Base-by-base conservation (phyloP, 2,888 invertebrate genomes). In the Tiliacea citrago region DNA sequence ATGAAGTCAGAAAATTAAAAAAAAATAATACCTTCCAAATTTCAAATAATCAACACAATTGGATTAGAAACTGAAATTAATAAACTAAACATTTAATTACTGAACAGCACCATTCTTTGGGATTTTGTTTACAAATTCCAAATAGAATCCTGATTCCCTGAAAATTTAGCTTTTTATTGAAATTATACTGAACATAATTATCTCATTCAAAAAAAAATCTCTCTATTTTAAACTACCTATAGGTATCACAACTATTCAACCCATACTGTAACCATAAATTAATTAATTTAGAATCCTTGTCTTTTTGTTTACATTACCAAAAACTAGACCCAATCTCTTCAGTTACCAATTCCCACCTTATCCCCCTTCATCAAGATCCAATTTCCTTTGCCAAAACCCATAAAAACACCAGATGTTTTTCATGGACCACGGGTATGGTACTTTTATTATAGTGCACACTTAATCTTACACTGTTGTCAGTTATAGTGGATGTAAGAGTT, bases 321-420 rank as follows among this genome's bases (percentile, higher is more conserved):
- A 57, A 69, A 58, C 65, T 49, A 63, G n/a, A 73, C 39, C 24
- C 1, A 35, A 42, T 7, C 7, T 2, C 12, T n/a, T 16, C 9
- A 45, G 1, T 9, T 10, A 8, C 13, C 51, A 72, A 73, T n/a
- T n/a, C 55, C 7, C 35, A 70, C 68, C 49, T 73, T 79, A 68
- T n/a, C 3, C 18, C n/a, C 7, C 2, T 21, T 10, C 0, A 0
- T 8, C 69, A 82, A 58, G 62, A 60, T 75, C 18, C 2, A 53
- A 39, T 73, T 79, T 81, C 18, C 55, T 57, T 47, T 79, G 47
- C 12, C 29, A 60, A 62, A 29, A 12, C 3, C 10, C 21, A 35
- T 60, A 10, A 58, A 49, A 51, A 62, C 73, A 72, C 75, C 85
- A 85, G 85, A 85, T 85, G 87, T 77, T 79, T 75, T 75, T 75